These are phyloP conservation scores for Macquaria ambigua DNA, from an alignment of 2,113 vertebrate species.

Conservation along the genomic window DNA sequence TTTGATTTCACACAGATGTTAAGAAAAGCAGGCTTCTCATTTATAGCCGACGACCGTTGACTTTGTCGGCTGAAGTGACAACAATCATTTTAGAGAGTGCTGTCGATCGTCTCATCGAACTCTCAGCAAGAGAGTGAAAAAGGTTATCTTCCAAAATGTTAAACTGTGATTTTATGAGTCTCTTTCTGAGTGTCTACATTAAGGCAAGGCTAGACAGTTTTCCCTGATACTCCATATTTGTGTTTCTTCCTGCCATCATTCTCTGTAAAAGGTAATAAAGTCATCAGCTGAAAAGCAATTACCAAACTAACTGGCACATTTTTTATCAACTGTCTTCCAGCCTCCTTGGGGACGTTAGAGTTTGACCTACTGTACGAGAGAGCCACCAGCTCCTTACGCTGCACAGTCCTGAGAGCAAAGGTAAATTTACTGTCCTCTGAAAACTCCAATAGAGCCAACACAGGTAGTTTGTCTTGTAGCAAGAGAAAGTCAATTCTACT, in stretches of 20 bases:
- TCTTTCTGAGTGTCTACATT: not conserved
- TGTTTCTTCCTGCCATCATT: conserved; percentile 6
- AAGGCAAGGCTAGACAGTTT: not conserved
- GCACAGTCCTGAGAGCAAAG: conserved; percentile 85
- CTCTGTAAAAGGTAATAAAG: conserved; percentile 23
- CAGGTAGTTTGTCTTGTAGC: not conserved
- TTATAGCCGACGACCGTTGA: no score
- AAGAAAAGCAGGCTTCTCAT: not conserved
- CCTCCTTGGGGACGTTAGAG: conserved; percentile 84
- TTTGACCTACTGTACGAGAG: conserved; percentile 85
- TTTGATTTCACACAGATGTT: not conserved
- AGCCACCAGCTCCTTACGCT: conserved; percentile 85
- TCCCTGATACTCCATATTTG: not conserved
- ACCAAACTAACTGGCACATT: conserved; percentile 15
- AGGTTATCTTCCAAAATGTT: not conserved
- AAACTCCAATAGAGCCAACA: conserved; percentile 6
- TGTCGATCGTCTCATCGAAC: not conserved
- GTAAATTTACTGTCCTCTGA: conserved; percentile 54
- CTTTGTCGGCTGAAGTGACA: no score
- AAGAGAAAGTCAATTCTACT: not conserved
- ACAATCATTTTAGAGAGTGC: not conserved
- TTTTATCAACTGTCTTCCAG: conserved; percentile 67
- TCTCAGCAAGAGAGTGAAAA: no score
- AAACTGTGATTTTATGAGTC: not conserved
- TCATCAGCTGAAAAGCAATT: conserved; percentile 47